Percentiles rank a stretch among this genome's conserved stretches.
These are phyloP conservation scores for Catocala fraxini DNA, from an alignment of 2,888 invertebrate genomes.

Conservation along the genomic window DNA sequence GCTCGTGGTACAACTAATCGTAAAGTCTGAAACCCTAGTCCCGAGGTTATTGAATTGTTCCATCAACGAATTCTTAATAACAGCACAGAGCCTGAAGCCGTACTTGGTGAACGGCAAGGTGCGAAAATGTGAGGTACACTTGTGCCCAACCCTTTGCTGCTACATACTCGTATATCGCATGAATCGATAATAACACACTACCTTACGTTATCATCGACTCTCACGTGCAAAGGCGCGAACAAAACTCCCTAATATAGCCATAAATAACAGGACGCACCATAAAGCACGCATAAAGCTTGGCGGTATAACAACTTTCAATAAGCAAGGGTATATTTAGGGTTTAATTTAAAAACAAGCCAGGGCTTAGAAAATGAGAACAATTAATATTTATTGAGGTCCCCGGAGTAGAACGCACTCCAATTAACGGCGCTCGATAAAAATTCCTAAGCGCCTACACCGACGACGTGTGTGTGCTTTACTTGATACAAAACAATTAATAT, in stretches of 20 bases:
- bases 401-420: slow-evolving; percentile 55
- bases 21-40: no score
- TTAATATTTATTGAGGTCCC: slow-evolving; percentile 70
- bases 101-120: no score
- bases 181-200: no score
- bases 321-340: slow-evolving; percentile 47
- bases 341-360: slow-evolving; percentile 60
- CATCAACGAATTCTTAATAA: no score
- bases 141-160: no score
- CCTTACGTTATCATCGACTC: no score
- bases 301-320: slow-evolving; percentile 44
- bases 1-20: no score
- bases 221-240: no score
- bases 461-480: slow-evolving; percentile 30
- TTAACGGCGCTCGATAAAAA: slow-evolving; percentile 61
- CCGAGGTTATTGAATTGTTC: no score
- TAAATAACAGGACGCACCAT: slow-evolving; percentile 17
- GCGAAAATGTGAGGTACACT: no score
- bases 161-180: no score
- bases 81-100: no score
- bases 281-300: slow-evolving; percentile 8
- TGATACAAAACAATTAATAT: slow-evolving; percentile 40
- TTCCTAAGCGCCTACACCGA: slow-evolving; percentile 43
- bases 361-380: slow-evolving; percentile 65
- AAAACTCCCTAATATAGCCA: slow-evolving; percentile 10